Base-by-base conservation (phyloP, 2,797 vertebrate genomes). In the Sus cebifrons region DNA sequence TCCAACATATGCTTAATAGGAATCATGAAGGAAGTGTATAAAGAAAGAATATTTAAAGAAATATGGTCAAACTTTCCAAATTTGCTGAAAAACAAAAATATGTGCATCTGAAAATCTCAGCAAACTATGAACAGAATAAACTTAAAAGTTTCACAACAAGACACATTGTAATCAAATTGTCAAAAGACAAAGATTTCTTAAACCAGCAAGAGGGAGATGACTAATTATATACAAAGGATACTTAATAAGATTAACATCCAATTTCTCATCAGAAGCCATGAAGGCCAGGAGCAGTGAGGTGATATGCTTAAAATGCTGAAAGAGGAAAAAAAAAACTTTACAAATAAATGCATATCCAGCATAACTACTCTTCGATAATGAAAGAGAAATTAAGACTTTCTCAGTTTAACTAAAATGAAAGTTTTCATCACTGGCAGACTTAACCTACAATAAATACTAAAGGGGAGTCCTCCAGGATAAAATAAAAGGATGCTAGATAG, bases 111-210 rank as follows among this genome's bases (percentile, higher is more conserved):
- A 60, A 56, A 86, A 88, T 17, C 71, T 88, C 58, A 88, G 17
- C 3, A 32, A 64, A 88, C n/a, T 74, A 29, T 40, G 49, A 64
- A 88, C 40, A 64, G 20, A 52, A 64, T 88, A 52, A 75, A 64
- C 58, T 64, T 60, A 75, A 60, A 60, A 75, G 14, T 64, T 75
- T 16, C 58, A 64, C 21, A 75, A 36, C 40, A 75, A 75, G 58
- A 88, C 71, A 64, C 86, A 52, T 64, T 75, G 52, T 88, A 75
- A 75, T 88, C 86, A 88, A 75, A 52, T 32, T 75, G 40, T 88
- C 58, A 65, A 32, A 75, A 88, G 49, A 40, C 74, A 54, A 78
- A 65, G 23, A 27, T 78, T 77, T 36, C 64, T 89, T 27, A 58
- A 67, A 89, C 29, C 23, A 67, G 49, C n/a, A 67, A 44, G 25